A percentile compares a stretch with the other conserved stretches of the same genome.
These are phyloP conservation scores for Prionailurus viverrinus DNA, from an alignment of 2,113 vertebrate species.

Conservation along the genomic window DNA sequence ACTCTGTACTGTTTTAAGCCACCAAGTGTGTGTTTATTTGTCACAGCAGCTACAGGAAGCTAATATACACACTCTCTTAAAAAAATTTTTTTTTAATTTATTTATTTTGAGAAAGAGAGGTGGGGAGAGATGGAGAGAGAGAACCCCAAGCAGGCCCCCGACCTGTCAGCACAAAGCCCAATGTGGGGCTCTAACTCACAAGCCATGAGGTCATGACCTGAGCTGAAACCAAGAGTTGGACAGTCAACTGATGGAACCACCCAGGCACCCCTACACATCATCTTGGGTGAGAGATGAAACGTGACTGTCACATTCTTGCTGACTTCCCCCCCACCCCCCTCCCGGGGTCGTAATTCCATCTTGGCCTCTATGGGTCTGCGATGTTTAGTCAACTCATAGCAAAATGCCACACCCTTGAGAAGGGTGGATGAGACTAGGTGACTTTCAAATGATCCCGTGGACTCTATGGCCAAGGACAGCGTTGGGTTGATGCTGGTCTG, in stretches of 20 bases:
- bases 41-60: not conserved
- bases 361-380: not conserved
- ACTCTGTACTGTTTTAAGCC: not conserved
- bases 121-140: no score
- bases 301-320: not conserved
- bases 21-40: not conserved
- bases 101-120: no score
- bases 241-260: no score
- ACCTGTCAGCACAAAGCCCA: no score
- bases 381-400: not conserved
- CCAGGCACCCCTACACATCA: fast-evolving
- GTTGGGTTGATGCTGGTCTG: not conserved
- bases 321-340: not conserved
- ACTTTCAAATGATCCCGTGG: not conserved
- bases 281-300: not conserved
- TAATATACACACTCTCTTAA: not conserved
- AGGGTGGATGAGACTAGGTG: not conserved
- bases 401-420: not conserved
- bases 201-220: no score
- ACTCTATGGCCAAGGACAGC: not conserved
- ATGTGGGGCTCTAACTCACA: no score
- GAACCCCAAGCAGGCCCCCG: no score
- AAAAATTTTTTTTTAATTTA: no score
- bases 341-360: not conserved
- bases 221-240: no score